Evolutionary conservation across 2,888 invertebrate genomes (phyloP).

Genomic region (Argyra leucocephala): DNA sequence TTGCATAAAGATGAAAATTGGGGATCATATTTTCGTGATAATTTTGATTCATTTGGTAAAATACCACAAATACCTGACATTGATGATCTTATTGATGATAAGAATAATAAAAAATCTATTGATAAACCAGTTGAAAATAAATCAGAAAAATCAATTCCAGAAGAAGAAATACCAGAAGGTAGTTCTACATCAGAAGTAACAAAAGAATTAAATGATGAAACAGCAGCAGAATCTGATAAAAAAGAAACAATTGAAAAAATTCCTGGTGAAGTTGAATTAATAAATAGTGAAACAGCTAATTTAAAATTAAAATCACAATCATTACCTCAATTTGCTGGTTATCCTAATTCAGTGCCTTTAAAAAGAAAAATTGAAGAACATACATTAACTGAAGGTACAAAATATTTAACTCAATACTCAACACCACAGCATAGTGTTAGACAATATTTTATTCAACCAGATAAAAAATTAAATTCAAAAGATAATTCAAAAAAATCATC

Average conservation of each 20-base stretch:
- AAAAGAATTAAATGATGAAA: background rate
- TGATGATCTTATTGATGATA: constrained; percentile 39
- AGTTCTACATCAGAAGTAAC: constrained; percentile 18
- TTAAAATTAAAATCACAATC: constrained; percentile 24
- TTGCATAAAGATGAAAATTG: constrained; percentile 37
- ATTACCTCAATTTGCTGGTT: constrained; percentile 12
- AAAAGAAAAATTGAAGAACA: background rate
- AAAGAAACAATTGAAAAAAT: constrained; percentile 35
- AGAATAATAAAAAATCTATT: constrained; percentile 31
- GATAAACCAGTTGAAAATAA: constrained; percentile 14
- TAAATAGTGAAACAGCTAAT: constrained; percentile 26
- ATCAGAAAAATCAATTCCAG: constrained; percentile 9
- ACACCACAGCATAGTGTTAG: constrained; percentile 31
- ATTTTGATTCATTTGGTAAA: constrained; percentile 37
- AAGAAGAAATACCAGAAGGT: constrained; percentile 16
- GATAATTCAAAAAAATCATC: background rate
- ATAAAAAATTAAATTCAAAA: background rate
- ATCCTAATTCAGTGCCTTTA: background rate
- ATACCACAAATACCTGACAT: constrained; percentile 41
- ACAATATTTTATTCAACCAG: constrained; percentile 29
- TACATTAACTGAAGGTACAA: background rate
- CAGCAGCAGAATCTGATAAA: constrained; percentile 21
- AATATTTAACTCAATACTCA: constrained; percentile 26
- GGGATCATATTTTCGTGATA: constrained; percentile 39
- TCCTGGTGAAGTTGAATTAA: constrained; percentile 37